phyloP scores from a whole-genome alignment of 2,888 invertebrate species.

The Laspeyria flexula region DNA sequence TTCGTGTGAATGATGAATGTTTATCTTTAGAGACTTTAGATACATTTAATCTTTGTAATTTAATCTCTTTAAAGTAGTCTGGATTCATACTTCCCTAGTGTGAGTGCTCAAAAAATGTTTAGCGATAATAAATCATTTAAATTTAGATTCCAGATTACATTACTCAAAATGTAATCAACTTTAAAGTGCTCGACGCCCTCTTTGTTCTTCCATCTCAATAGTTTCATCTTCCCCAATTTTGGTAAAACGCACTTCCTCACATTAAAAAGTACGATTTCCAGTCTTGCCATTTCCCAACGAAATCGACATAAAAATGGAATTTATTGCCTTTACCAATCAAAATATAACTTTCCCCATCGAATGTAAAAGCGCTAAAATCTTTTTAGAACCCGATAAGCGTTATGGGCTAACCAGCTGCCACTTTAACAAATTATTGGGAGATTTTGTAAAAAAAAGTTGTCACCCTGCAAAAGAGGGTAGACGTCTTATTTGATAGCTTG shows the following conservation, averaged over 20 bases:
- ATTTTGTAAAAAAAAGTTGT: conserved; percentile 81
- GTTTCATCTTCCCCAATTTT: conserved; percentile 42
- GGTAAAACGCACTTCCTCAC: conserved; percentile 29
- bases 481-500: conserved; percentile 82
- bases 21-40: too few species aligned
- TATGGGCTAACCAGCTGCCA: conserved; percentile 82
- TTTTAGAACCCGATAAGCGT: conserved; percentile 81
- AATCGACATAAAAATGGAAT: conserved; percentile 34
- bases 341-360: conserved; percentile 47
- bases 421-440: conserved; percentile 84
- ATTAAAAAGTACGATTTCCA: conserved; percentile 36
- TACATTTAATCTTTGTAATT: neutral
- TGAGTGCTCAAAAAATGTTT: neutral
- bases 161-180: conserved; percentile 32
- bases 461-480: conserved; percentile 73
- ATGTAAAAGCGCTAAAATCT: conserved; percentile 62
- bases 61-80: neutral
- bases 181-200: conserved; percentile 27
- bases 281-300: conserved; percentile 32
- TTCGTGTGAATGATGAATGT: too few species aligned
- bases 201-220: conserved; percentile 39
- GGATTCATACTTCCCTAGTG: neutral
- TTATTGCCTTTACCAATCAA: conserved; percentile 42
- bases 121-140: neutral
- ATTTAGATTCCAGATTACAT: conserved; percentile 17